These are phyloP conservation scores for Ricordea florida DNA, from an alignment of 92 coral and sea anemone genomes.

Conservation along the genomic window DNA sequence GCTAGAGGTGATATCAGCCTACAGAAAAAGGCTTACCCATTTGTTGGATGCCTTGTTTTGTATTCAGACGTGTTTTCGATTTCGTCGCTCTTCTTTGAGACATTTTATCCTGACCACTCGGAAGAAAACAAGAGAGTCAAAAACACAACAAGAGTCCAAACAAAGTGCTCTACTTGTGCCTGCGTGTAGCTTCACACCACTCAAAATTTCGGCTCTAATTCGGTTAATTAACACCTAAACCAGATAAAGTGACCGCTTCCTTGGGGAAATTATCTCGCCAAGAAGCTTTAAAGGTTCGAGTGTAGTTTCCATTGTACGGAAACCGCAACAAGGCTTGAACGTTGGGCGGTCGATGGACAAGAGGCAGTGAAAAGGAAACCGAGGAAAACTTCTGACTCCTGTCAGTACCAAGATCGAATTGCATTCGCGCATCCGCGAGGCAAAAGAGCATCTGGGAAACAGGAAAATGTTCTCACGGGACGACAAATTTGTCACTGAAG, in stretches of 20 bases:
- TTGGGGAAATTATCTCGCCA: no score
- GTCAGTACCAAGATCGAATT: slow-evolving; percentile 14
- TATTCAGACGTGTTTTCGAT: background rate
- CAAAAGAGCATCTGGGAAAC: no score
- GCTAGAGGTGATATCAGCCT: background rate
- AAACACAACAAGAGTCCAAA: no score
- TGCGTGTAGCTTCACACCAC: background rate
- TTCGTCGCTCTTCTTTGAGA: background rate
- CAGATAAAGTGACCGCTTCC: slow-evolving; percentile 10
- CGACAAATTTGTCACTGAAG: no score
- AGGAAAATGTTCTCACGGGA: no score
- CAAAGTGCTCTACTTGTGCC: no score
- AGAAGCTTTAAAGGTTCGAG: background rate
- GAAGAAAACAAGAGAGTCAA: background rate
- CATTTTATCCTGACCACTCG: slow-evolving; percentile 2
- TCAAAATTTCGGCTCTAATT: slow-evolving; percentile 8
- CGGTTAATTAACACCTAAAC: slow-evolving; percentile 23
- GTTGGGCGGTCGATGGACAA: background rate
- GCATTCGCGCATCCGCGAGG: no score
- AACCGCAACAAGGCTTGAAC: background rate
- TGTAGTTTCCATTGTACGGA: no score
- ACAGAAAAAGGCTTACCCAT: background rate
- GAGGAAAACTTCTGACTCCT: slow-evolving; percentile 15
- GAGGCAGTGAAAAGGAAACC: slow-evolving; percentile 1
- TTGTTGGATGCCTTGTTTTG: background rate